Evolutionary conservation across 2,797 vertebrate genomes (phyloP).

Genomic region (Pangasius krempfi): DNA sequence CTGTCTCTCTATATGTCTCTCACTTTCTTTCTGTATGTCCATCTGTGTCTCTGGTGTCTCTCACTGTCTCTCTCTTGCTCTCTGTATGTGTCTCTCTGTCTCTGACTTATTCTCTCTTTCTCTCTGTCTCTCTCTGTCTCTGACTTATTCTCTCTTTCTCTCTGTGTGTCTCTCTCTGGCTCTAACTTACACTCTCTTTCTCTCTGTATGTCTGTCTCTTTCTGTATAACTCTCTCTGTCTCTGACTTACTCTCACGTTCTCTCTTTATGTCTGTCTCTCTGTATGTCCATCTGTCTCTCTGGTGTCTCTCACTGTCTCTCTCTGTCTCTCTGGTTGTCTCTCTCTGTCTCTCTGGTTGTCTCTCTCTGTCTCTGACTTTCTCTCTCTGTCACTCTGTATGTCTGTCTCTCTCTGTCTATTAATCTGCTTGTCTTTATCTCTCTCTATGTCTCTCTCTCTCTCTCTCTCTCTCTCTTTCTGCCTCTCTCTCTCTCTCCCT

Average conservation of each 20-base stretch:
- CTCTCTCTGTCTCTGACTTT: not conserved
- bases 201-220: not conserved
- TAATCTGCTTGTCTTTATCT: no score
- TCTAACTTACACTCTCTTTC: no score
- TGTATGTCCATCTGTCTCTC: not conserved
- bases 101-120: not conserved
- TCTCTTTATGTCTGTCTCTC: not conserved
- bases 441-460: not conserved
- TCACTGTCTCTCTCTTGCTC: not conserved
- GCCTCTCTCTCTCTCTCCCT: constrained; percentile 28
- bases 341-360: not conserved
- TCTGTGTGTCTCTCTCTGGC: not conserved
- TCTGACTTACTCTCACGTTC: not conserved
- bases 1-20: not conserved
- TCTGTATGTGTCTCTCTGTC: not conserved
- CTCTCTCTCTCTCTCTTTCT: not conserved
- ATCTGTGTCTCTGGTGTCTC: not conserved
- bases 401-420: no score
- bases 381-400: not conserved
- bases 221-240: not conserved
- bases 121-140: not conserved
- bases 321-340: not conserved
- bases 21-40: not conserved
- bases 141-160: not conserved
- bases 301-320: not conserved